These are phyloP conservation scores for Cinclus mexicanus DNA, from an alignment of 2,113 vertebrate species.

Conservation along the genomic window DNA sequence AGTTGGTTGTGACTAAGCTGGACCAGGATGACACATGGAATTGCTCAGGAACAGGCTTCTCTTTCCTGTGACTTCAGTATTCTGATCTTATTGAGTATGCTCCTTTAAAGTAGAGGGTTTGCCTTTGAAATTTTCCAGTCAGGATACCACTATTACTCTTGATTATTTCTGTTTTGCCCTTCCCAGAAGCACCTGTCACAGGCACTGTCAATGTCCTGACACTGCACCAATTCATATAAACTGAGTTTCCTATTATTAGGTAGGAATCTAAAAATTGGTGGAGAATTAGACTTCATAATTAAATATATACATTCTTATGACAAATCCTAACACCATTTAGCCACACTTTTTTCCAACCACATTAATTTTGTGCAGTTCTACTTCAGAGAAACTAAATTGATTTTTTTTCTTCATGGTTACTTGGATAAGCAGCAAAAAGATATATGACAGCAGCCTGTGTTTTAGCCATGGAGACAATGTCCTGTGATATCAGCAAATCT, in stretches of 20 bases:
- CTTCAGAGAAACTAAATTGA: background rate
- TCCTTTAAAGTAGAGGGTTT: background rate
- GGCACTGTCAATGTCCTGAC: background rate
- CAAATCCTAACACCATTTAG: background rate
- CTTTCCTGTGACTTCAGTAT: background rate
- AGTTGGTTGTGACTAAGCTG: background rate
- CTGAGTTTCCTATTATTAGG: background rate
- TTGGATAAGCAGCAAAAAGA: background rate
- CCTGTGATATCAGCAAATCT: slow-evolving; percentile 33
- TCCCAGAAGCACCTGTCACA: background rate
- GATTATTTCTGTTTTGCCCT: background rate
- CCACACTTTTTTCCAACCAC: background rate
- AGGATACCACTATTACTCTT: background rate
- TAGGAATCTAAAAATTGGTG: background rate
- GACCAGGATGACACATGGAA: background rate
- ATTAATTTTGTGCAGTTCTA: background rate
- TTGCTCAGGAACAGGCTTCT: background rate
- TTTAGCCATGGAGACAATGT: slow-evolving; percentile 41
- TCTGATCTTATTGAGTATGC: background rate
- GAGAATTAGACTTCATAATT: background rate
- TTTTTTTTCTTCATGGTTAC: slow-evolving; percentile 1
- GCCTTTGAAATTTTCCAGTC: background rate
- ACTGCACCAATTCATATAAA: background rate
- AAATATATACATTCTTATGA: background rate
- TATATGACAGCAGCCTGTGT: background rate